Evolutionary conservation across 2,888 invertebrate species (phyloP), one percentile per base, ranked within the genome.

Genomic region (Rotaria magnacalcarata): DNA sequence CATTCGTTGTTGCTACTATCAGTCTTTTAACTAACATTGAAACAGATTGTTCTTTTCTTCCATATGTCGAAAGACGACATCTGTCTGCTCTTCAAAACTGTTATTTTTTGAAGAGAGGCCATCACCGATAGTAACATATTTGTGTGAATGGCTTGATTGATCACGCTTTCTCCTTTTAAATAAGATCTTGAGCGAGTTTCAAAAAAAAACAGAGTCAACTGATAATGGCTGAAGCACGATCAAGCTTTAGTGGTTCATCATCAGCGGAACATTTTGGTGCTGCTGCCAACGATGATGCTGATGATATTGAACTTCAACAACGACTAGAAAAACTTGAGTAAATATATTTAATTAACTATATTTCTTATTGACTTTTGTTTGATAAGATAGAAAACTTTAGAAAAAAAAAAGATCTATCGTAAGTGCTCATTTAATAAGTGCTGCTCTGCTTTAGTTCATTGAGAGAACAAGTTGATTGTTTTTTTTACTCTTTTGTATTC

Each of bases 241-340:
- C 67, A 34, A 67, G 67, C 19, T 67, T 67, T 41, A 67, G 67
- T 19, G 67, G 67, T 4, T 67, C 67, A 16, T 67, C 67, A 34
- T 67, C 67, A 54, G 54, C 54, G 6, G 67, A 67, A 34, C 67
- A 67, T 27, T 16, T 16, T 34, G 67, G 5, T 7, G 14, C 5
- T 67, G 7, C 3, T 34, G 19, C 34, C 34, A 19, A 16, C 7
- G 67, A 67, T 0, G 67, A 67, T 19, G 34, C 34, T 19, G 67
- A 67, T 67, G 67, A 67, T 67, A 3, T 67, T 14, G 67, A 67
- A 67, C 67, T 67, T 67, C 67, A 34, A 67, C 67, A 67, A 67
- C 67, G 67, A 34, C 1, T 67, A 34, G 67, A 67, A 67, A 67
- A 67, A 34, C 6, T 67, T 34, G 34, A 34, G 67, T 67, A 67